Conservation (phyloP, 2,888 invertebrate genomes). For the Sminthurides aquaticus region DNA sequence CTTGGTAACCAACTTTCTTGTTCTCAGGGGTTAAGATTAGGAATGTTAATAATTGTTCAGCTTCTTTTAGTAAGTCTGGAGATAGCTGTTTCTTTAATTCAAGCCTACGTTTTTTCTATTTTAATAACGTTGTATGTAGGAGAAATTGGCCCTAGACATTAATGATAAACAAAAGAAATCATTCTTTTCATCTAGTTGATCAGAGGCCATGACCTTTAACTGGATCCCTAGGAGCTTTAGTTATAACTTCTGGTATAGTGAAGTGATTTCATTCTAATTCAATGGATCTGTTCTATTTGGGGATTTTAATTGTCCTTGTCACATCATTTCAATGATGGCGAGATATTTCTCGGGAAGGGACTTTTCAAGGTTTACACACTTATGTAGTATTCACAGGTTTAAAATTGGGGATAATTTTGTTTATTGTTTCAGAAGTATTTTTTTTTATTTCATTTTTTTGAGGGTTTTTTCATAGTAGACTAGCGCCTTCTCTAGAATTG, state of each 20-base stretch:
- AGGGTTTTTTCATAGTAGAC: conserved; percentile 49
- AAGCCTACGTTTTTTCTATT: conserved; percentile 61
- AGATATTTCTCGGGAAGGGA: conserved; percentile 61
- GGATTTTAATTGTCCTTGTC: conserved; percentile 50
- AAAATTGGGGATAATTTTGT: conserved; percentile 64
- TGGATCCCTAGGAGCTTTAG: conserved; percentile 55
- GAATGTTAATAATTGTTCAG: conserved; percentile 50
- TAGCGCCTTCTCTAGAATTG: conserved; percentile 54
- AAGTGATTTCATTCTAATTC: conserved; percentile 59
- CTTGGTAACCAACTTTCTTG: conserved; percentile 48
- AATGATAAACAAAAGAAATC: conserved; percentile 55
- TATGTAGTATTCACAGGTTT: conserved; percentile 54
- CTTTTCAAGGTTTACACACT: conserved; percentile 60
- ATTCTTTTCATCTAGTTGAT: conserved; percentile 60
- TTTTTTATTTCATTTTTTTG: conserved; percentile 58
- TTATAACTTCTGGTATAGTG: conserved; percentile 53
- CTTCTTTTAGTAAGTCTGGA: conserved; percentile 54
- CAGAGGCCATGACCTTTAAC: conserved; percentile 60
- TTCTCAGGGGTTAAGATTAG: conserved; percentile 10
- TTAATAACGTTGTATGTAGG: conserved; percentile 60
- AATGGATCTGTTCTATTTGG: conserved; percentile 52
- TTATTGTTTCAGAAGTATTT: conserved; percentile 63
- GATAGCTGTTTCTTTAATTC: conserved; percentile 58
- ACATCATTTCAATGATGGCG: conserved; percentile 63
- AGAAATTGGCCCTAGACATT: conserved; percentile 53